Evolutionary conservation across 2,113 vertebrate genomes (phyloP).

Genomic region (Coreoperca whiteheadi): DNA sequence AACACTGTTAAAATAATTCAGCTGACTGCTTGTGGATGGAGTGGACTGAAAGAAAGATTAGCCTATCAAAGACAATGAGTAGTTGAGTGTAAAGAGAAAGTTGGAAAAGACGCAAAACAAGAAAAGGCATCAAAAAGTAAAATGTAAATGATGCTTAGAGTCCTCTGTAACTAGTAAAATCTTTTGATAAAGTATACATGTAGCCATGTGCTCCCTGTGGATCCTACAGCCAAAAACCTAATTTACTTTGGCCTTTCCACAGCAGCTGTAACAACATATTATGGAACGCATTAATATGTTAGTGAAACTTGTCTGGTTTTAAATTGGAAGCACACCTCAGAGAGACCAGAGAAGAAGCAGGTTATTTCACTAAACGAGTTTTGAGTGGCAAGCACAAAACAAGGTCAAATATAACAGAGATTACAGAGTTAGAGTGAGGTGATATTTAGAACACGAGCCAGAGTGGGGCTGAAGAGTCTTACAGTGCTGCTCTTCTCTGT

Average conservation of each 20-base stretch:
- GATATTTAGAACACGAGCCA: slow-evolving; percentile 52
- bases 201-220: background rate
- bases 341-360: slow-evolving; percentile 11
- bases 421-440: slow-evolving; percentile 28
- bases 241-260: slow-evolving; percentile 7
- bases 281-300: slow-evolving; percentile 16
- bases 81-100: background rate
- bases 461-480: slow-evolving; percentile 33
- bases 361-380: slow-evolving; percentile 37
- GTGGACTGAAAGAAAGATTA: background rate
- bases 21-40: slow-evolving; percentile 4
- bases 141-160: background rate
- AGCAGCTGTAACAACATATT: slow-evolving; percentile 36
- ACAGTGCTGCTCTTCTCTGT: slow-evolving; percentile 34
- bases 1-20: background rate
- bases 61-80: background rate
- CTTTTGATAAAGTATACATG: slow-evolving; percentile 10
- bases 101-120: background rate
- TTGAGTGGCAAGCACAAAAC: slow-evolving; percentile 37
- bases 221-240: slow-evolving; percentile 2
- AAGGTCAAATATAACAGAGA: slow-evolving; percentile 35
- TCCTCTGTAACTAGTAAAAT: background rate
- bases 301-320: slow-evolving; percentile 28
- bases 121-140: slow-evolving; percentile 19
- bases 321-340: slow-evolving; percentile 11